Evolutionary conservation across 1,140 invertebrate species (phyloP).

Genomic region (Drosophila prosaltans): DNA sequence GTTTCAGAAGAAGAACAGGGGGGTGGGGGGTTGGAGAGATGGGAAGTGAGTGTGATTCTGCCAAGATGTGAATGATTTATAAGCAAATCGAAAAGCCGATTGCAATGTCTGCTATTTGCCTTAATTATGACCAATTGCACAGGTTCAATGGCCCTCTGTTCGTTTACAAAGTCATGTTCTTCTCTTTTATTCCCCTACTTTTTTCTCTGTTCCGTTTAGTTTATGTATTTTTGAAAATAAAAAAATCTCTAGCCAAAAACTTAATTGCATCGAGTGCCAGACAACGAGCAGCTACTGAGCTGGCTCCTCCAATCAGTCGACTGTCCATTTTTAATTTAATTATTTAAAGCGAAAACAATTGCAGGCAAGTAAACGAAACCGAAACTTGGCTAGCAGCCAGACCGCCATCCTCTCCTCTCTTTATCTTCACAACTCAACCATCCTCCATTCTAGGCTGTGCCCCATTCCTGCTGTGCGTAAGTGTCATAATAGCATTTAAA

Average conservation of each 20-base stretch:
- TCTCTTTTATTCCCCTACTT: no score
- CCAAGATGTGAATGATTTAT: constrained; percentile 73
- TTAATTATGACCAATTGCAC: constrained; percentile 55
- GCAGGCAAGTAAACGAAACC: constrained; percentile 35
- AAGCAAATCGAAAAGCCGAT: constrained; percentile 38
- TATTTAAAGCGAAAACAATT: constrained; percentile 81
- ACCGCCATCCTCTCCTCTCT: constrained; percentile 17
- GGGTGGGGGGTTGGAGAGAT: neutral
- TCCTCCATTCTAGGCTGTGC: neutral
- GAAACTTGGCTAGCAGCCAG: constrained; percentile 50
- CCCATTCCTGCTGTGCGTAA: constrained; percentile 57
- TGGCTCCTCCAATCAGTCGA: constrained; percentile 66
- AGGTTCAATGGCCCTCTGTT: constrained; percentile 55
- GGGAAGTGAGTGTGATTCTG: constrained; percentile 53
- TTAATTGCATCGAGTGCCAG: constrained; percentile 62
- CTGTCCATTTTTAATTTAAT: constrained; percentile 76
- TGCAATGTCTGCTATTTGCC: constrained; percentile 35
- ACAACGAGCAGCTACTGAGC: neutral
- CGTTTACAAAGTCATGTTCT: neutral
- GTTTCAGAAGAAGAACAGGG: constrained; percentile 27
- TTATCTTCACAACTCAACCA: neutral
- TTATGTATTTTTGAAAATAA: neutral
- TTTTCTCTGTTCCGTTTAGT: neutral
- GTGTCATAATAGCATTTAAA: constrained; percentile 81
- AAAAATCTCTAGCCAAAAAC: constrained; percentile 45